Evolutionary conservation across 2,113 vertebrate species (phyloP).

Genomic region (Brachyistius frenatus): DNA sequence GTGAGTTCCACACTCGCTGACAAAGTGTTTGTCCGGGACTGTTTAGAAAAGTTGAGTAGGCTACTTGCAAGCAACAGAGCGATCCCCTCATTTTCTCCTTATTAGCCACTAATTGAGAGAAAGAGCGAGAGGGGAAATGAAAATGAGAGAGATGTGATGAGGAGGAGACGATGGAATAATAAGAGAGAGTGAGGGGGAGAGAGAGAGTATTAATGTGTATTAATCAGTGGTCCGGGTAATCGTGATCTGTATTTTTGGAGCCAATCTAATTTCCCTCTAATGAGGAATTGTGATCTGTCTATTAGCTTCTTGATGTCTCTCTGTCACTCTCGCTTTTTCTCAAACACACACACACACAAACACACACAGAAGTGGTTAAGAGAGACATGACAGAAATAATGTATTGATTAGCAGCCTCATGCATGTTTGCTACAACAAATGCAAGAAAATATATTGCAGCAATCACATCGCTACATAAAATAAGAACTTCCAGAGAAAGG

Average conservation of each 20-base stretch:
- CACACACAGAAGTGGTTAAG: not conserved
- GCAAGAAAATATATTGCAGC: too few species aligned
- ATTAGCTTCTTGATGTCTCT: slow-evolving; percentile 54
- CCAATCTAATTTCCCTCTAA: slow-evolving; percentile 73
- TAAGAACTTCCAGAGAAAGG: too few species aligned
- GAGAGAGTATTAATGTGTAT: slow-evolving; percentile 62
- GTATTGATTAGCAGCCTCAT: not conserved
- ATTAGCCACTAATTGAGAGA: slow-evolving; percentile 78
- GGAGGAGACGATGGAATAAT: slow-evolving; percentile 49
- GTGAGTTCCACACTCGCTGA: slow-evolving; percentile 28
- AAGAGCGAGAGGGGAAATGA: slow-evolving; percentile 71
- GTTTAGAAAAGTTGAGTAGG: slow-evolving; percentile 63
- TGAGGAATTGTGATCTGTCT: slow-evolving; percentile 65
- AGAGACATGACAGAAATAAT: not conserved
- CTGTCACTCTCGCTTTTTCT: not conserved
- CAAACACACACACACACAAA: slow-evolving; percentile 25
- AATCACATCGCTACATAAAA: too few species aligned
- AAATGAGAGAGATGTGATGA: slow-evolving; percentile 62
- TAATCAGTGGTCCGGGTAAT: slow-evolving; percentile 74
- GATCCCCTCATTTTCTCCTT: slow-evolving; percentile 69
- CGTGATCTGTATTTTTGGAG: slow-evolving; percentile 70
- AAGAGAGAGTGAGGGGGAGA: slow-evolving; percentile 24
- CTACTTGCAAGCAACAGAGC: slow-evolving; percentile 57
- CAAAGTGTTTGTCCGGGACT: slow-evolving; percentile 57
- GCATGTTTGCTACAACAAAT: not conserved